Base-by-base conservation (phyloP, 1,140 invertebrate genomes). In the Halictus rubicundus region DNA sequence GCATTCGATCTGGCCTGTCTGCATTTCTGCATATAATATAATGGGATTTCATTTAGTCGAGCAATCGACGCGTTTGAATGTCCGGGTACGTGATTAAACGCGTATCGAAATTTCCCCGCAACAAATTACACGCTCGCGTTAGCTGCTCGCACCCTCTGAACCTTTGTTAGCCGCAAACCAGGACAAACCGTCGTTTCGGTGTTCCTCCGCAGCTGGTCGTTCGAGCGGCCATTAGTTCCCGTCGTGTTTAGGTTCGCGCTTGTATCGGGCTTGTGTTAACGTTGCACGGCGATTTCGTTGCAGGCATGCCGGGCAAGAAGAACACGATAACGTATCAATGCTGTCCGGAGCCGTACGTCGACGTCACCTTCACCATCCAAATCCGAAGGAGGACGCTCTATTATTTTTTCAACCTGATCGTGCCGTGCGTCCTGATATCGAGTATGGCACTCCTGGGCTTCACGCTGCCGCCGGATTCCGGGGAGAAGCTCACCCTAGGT, bases 321-420 rank as follows among this genome's bases (percentile, higher is more conserved):
- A 97, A 97, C 92, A 96, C 95, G 69, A 96, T 97, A 90, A 95
- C 94, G 77, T 97, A 97, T 92, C 94, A 95, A 82, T 97, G 96
- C 92, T 97, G 97, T 90, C 97, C 97, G 63, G 97, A 98, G 93
- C 97, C 98, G 68, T 99, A 99, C 94, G 96, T 99, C 81, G 99
- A 99, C 93, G 96, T 99, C 64, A 99, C 98, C 39, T 99, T 99
- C 93, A 98, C 97, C 75, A 98, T 99, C 89, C 97, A 98, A 94
- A 99, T 99, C 90, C 95, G 99, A 86, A 95, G 99, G 92, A 95
- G 98, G 89, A 99, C 98, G 37, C 95, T 99, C 77, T 99, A 99
- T 94, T 99, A 99, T 94, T 99, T 99, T 94, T 99, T 99, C 95
- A 99, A 99, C 94, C 95, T 99, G 88, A 99, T 99, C 92, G 98